Evolutionary conservation across 2,888 invertebrate genomes (phyloP), one percentile per base, ranked within the genome.

Genomic region (Drosophila helvetica): DNA sequence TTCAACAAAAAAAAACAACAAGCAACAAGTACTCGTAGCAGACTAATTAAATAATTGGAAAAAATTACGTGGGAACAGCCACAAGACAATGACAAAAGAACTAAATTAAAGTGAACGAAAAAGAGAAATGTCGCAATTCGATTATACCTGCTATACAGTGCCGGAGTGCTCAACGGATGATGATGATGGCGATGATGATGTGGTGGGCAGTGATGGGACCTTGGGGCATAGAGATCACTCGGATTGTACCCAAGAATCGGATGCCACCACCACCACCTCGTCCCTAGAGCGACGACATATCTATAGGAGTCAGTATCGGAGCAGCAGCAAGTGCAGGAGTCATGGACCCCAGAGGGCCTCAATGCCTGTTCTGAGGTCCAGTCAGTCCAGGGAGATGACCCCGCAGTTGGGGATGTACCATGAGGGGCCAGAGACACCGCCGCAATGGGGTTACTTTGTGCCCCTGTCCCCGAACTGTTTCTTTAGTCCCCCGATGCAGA

Each of bases 361-460:
- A 18, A 47, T 88, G 68, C 75, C 90, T 25, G 67, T 77, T 3
- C 43, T 86, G 38, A 61, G 83, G 58, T 62, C 66, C 27, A 81
- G 85, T 60, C 63, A 78, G 54, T 53, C 79, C 47, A 77, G 78
- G 59, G 79, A 88, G 67, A 42, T 78, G 62, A 78, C 80, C 22
- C 86, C 83, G 9, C 89, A 89, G 73, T 57, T 90, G 77, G 89
- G 90, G 54, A 72, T 89, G 60, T 90, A 79, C 72, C 89, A 90
- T 51, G 86, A 89, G 65, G 70, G 74, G 46, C 61, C 79, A 6
- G 68, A 67, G 56, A 59, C 73, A 45, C 75, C 90, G 45, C 93
- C 94, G 9, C 94, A 94, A 83, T 90, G 94, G 78, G 94, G 94
- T 1, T 94, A 94, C 86, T 94, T 94, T 86, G 93, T 94, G 76